Evolutionary conservation across 2,797 vertebrate species (phyloP), one percentile per base, ranked within the genome.

Genomic region (Pyrrhura leucotis): DNA sequence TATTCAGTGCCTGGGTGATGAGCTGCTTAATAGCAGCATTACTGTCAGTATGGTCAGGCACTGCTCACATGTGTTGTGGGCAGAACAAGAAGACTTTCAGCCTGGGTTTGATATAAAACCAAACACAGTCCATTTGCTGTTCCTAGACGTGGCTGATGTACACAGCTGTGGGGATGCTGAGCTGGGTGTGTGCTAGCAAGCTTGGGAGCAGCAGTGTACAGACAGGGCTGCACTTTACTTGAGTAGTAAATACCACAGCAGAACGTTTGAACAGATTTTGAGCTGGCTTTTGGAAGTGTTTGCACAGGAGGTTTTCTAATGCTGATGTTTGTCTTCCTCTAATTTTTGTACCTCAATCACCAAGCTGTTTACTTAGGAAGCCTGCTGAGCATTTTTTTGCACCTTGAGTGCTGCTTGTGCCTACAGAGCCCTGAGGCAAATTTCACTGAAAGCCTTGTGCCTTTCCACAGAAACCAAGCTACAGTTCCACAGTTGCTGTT

Each of bases 121-220:
- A n/a, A 71, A 47, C 6, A 1, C 3, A 20, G n/a, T 26, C 40
- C 0, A 0, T 56, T 66, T 29, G 26, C 33, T 42, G 19, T 61
- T 77, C 23, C 26, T 72, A 50, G 45, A 39, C 0, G 0, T 20
- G 39, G 14, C 28, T 21, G 25, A 63, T 0, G 0, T 29, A 29
- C 8, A 3, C 2, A 7, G 47, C 54, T 35, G 33, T 35, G 2
- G 1, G 39, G 42, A 7, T n/a, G 45, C 4, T 1, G 79, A 65
- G 75, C 66, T 62, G 48, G 14, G 6, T 77, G 35, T 2, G 0
- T 12, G 20, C 23, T 4, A 26, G 48, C 54, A 65, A 23, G 11
- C 79, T 91, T 15, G 7, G 85, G 71, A 85, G 28, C 67, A 76
- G 63, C 53, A 76, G 28, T 1, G 0, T 23, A 14, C 6, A 1